Conservation (phyloP, 2,113 vertebrate genomes). For the Vulpes lagopus region DNA sequence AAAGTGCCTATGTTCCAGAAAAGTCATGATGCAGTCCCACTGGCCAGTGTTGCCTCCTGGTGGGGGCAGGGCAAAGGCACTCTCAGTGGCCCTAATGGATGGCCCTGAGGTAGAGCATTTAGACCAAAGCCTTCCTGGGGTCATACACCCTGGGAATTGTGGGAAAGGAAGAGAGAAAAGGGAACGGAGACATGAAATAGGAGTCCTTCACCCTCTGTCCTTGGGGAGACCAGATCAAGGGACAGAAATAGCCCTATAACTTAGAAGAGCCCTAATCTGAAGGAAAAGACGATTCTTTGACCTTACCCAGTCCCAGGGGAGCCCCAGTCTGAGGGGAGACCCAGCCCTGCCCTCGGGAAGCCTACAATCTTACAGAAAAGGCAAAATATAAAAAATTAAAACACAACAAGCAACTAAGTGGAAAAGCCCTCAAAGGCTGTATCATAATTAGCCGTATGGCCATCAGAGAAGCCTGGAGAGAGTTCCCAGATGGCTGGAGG, state of each 20-base stretch:
- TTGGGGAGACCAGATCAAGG: neutral
- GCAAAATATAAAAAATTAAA: neutral
- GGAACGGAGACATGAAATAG: neutral
- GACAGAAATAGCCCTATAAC: neutral
- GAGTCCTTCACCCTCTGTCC: neutral
- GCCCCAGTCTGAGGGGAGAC: no score
- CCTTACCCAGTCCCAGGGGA: neutral
- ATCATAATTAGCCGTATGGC: neutral
- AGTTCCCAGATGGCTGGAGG: neutral
- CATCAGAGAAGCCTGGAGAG: neutral
- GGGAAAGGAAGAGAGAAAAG: neutral
- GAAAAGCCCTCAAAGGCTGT: neutral
- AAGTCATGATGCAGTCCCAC: neutral
- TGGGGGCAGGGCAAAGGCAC: accelerated
- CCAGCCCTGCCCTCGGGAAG: neutral
- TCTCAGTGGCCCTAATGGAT: neutral
- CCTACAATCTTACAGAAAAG: neutral
- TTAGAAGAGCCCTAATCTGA: neutral
- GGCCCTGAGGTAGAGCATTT: neutral
- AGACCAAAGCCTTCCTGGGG: neutral
- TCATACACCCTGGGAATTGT: neutral
- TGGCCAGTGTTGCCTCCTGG: neutral
- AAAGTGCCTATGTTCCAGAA: neutral
- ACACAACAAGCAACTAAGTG: neutral
- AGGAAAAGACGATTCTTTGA: neutral